Conservation (phyloP, 37 sponge, comb jelly and placozoan species). For the Eunapius fragilis region DNA sequence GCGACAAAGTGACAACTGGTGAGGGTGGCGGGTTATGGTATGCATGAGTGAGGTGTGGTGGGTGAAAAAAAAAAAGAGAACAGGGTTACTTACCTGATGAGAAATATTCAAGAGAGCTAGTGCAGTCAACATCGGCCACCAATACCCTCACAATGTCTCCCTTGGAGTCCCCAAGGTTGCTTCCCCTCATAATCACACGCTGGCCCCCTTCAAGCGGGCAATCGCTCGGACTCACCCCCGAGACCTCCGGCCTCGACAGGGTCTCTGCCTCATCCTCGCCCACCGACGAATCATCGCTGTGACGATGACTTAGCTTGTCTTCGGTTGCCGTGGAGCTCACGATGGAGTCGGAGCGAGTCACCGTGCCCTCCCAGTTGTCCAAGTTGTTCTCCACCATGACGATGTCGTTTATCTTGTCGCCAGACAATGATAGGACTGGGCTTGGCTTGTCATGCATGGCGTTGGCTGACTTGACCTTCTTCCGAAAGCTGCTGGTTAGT, state of each 20-base stretch:
- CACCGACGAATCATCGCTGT: neutral
- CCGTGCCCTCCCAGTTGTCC: too few species aligned
- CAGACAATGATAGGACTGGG: too few species aligned
- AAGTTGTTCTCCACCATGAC: too few species aligned
- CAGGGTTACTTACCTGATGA: constrained; percentile 55
- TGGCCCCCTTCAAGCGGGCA: constrained; percentile 63
- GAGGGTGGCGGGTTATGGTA: neutral
- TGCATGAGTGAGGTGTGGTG: neutral
- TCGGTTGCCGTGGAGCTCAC: neutral
- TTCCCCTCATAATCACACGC: constrained; percentile 74
- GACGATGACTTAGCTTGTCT: neutral
- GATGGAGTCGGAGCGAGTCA: neutral
- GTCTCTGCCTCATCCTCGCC: neutral
- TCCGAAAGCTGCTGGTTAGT: too few species aligned
- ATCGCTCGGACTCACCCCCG: constrained; percentile 80
- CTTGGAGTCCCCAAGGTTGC: constrained; percentile 59
- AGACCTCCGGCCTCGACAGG: constrained; percentile 58
- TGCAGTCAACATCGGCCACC: constrained; percentile 85
- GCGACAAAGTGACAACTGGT: neutral
- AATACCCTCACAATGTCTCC: constrained; percentile 68
- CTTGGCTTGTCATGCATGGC: too few species aligned
- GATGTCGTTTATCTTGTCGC: too few species aligned
- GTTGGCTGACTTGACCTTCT: too few species aligned
- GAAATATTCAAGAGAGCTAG: constrained; percentile 73
- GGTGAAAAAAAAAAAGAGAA: neutral